Evolutionary conservation across 2,888 invertebrate species (phyloP).

Genomic region (Helicoverpa assulta): DNA sequence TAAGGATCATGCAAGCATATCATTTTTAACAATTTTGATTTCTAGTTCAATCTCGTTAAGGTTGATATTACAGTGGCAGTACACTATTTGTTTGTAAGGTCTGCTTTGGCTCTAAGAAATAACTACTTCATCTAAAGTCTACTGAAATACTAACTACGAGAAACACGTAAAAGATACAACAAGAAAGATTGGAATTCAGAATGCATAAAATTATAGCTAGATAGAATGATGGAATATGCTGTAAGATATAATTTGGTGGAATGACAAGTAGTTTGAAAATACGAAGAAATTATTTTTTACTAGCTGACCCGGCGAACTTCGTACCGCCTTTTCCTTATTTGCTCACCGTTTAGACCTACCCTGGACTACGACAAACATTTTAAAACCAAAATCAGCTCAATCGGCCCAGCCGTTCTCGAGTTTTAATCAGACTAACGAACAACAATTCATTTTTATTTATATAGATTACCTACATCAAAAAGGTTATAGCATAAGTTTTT

Average conservation of each 20-base stretch:
- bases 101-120: background rate
- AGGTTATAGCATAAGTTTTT: too few relatives aligned
- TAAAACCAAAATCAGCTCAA: too few relatives aligned
- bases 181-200: background rate
- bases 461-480: too few relatives aligned
- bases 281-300: too few relatives aligned
- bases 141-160: slow-evolving; percentile 6
- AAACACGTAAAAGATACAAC: background rate
- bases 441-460: too few relatives aligned
- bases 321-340: too few relatives aligned
- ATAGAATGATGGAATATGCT: background rate
- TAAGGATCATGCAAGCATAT: background rate
- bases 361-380: too few relatives aligned
- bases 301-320: too few relatives aligned
- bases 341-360: too few relatives aligned
- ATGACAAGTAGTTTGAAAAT: background rate
- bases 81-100: background rate
- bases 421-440: too few relatives aligned
- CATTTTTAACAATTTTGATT: background rate
- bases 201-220: background rate
- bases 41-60: background rate
- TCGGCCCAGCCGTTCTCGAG: too few relatives aligned
- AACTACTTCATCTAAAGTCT: background rate
- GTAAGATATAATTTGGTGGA: background rate
- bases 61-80: background rate